These are phyloP conservation scores for Arrhamphus sclerolepis DNA, from an alignment of 2,797 vertebrate genomes.

Conservation along the genomic window DNA sequence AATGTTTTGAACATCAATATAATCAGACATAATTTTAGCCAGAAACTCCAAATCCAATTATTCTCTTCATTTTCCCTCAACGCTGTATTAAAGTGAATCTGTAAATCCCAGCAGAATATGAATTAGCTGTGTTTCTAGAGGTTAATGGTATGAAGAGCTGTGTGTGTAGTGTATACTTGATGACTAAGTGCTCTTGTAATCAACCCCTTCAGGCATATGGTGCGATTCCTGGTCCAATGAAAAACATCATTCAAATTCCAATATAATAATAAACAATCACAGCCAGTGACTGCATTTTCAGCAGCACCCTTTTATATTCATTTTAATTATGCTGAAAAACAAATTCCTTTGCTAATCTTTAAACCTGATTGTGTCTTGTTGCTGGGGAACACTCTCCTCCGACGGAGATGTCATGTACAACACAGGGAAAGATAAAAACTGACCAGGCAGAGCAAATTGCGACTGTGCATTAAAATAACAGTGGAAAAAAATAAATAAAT, in stretches of 20 bases:
- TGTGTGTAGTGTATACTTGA: constrained; percentile 61
- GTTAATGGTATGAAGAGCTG: constrained; percentile 68
- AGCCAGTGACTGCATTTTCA: constrained; percentile 18
- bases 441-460: too few species aligned
- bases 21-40: constrained; percentile 53
- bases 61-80: constrained; percentile 39
- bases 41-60: constrained; percentile 50
- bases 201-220: constrained; percentile 56
- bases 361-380: constrained; percentile 13
- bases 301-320: constrained; percentile 5
- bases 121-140: constrained; percentile 66
- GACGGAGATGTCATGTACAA: too few species aligned
- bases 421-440: background rate
- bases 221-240: constrained; percentile 41
- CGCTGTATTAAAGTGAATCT: constrained; percentile 45
- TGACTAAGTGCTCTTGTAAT: constrained; percentile 71
- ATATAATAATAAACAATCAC: constrained; percentile 34
- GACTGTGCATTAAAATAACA: too few species aligned
- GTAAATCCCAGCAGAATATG: constrained; percentile 59
- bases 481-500: too few species aligned
- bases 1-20: constrained; percentile 52
- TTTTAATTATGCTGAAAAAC: constrained; percentile 22
- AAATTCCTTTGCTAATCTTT: constrained; percentile 3
- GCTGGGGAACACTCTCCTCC: background rate
- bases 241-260: constrained; percentile 21